phyloP scores from a whole-genome alignment of 2,113 vertebrate species.

The Corydoras sp. region DNA sequence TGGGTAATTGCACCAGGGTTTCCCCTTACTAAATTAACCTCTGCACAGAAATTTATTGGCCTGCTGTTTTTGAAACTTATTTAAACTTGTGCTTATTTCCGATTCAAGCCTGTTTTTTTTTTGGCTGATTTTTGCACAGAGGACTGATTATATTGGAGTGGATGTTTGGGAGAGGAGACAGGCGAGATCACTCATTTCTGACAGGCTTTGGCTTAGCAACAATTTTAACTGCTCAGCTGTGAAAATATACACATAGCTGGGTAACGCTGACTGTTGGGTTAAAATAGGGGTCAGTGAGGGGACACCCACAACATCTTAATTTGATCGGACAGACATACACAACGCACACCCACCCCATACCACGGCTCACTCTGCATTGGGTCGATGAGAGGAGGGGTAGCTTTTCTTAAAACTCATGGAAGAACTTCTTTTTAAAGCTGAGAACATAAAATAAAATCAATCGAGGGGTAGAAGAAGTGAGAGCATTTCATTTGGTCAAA shows the following conservation, averaged over 20 bases:
- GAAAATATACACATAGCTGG: slow-evolving; percentile 50
- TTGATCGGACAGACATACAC: slow-evolving; percentile 38
- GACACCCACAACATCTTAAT: slow-evolving; percentile 35
- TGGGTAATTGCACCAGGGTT: slow-evolving; percentile 67
- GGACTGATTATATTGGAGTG: slow-evolving; percentile 47
- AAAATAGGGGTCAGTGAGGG: slow-evolving; percentile 53
- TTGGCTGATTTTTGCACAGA: slow-evolving; percentile 34
- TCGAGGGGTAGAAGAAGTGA: no score
- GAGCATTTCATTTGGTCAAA: no score
- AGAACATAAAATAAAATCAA: no score
- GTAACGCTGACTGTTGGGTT: slow-evolving; percentile 43
- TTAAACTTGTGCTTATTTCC: slow-evolving; percentile 63
- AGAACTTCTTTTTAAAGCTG: no score
- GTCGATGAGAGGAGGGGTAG: no score
- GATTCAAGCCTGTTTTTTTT: slow-evolving; percentile 5
- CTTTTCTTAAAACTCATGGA: no score
- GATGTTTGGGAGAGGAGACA: slow-evolving; percentile 51
- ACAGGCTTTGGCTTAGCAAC: slow-evolving; percentile 31
- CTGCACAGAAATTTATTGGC: slow-evolving; percentile 68
- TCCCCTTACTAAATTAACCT: slow-evolving; percentile 70
- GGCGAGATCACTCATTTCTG: slow-evolving; percentile 52
- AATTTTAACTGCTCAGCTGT: slow-evolving; percentile 55
- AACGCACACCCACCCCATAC: slow-evolving; percentile 18
- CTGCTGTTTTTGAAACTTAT: slow-evolving; percentile 65
- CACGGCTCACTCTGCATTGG: no score